Evolutionary conservation across 2,797 vertebrate species (phyloP).

Genomic region (Aeoliscus strigatus): DNA sequence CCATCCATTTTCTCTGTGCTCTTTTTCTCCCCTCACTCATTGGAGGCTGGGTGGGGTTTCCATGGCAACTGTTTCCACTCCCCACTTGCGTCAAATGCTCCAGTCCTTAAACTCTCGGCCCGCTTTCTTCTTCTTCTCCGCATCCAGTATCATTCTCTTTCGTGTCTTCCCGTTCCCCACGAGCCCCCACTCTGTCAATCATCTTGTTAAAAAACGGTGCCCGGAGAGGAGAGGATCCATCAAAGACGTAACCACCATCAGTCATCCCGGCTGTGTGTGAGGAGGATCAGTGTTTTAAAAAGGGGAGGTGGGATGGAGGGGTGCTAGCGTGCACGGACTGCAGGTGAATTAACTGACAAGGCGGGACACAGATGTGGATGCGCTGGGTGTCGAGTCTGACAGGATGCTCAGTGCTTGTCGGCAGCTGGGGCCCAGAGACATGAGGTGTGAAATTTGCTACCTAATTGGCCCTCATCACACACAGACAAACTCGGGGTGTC

Average conservation of each 20-base stretch:
- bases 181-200: too few species aligned
- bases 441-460: slow-evolving; percentile 43
- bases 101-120: slow-evolving; percentile 52
- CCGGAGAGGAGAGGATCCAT: too few species aligned
- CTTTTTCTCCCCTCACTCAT: slow-evolving; percentile 47
- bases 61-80: slow-evolving; percentile 69
- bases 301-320: not conserved
- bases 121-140: slow-evolving; percentile 13
- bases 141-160: slow-evolving; percentile 1
- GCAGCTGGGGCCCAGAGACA: slow-evolving; percentile 41
- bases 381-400: slow-evolving; percentile 24
- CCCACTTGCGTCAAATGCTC: slow-evolving; percentile 61
- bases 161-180: not conserved
- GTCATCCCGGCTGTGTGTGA: too few species aligned
- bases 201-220: too few species aligned
- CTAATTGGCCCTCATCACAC: slow-evolving; percentile 47
- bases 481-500: slow-evolving; percentile 6
- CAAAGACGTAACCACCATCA: too few species aligned
- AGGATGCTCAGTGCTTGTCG: slow-evolving; percentile 9
- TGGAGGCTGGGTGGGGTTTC: slow-evolving; percentile 63
- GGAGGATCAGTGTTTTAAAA: too few species aligned
- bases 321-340: too few species aligned
- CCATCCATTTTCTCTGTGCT: slow-evolving; percentile 28
- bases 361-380: slow-evolving; percentile 57
- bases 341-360: too few species aligned